These are phyloP conservation scores for Tanytarsus gracilentus DNA, from an alignment of 2,888 invertebrate species.

Conservation along the genomic window DNA sequence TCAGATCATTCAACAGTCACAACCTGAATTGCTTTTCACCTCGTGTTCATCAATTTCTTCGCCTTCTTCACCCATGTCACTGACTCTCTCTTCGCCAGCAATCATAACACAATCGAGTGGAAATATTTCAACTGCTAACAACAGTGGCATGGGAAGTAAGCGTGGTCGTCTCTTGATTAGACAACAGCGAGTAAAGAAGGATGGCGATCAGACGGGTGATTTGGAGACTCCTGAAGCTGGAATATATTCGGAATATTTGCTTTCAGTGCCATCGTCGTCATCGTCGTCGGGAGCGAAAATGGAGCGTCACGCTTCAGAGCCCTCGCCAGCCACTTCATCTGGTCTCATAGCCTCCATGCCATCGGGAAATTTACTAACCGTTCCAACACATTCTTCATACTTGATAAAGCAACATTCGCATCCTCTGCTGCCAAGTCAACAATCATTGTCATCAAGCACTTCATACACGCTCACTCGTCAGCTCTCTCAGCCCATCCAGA, in stretches of 20 bases:
- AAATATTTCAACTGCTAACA: conserved; percentile 2
- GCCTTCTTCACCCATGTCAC: conserved; percentile 20
- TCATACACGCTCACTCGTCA: conserved; percentile 44
- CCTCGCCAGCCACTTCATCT: conserved; percentile 45
- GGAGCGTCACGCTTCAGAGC: conserved; percentile 52
- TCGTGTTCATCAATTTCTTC: conserved; percentile 24
- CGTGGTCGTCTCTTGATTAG: conserved; percentile 56
- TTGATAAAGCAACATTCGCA: conserved; percentile 60
- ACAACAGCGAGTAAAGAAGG: conserved; percentile 57
- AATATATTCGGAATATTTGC: conserved; percentile 35
- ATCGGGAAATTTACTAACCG: conserved; percentile 49
- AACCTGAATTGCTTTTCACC: conserved; percentile 20
- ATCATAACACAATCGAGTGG: conserved; percentile 31
- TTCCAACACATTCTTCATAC: conserved; percentile 48
- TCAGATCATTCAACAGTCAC: too few species aligned
- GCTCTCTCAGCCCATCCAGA: conserved; percentile 45
- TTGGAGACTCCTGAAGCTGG: conserved; percentile 30
- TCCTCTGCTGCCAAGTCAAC: conserved; percentile 53
- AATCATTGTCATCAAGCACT: conserved; percentile 36
- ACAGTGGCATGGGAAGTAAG: conserved; percentile 47
- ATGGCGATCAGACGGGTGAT: conserved; percentile 43
- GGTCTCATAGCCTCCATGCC: conserved; percentile 25
- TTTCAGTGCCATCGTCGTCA: conserved; percentile 41
- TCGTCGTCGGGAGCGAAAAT: conserved; percentile 41
- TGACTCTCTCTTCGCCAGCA: conserved; percentile 26